These are phyloP conservation scores for Bathybates hornii DNA, from an alignment of 2,113 vertebrate species.

Conservation along the genomic window DNA sequence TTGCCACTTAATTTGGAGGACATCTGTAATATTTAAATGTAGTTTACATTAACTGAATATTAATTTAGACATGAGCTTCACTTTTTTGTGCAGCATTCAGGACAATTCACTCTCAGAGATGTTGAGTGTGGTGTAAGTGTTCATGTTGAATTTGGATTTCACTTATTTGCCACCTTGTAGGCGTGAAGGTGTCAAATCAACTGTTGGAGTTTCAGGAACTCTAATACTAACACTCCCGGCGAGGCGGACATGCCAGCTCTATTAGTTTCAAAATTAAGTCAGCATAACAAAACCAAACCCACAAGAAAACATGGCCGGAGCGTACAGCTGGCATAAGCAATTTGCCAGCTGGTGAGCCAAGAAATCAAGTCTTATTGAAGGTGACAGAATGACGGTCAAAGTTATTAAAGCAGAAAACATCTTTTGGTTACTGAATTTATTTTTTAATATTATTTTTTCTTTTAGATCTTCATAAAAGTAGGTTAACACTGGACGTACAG, in stretches of 20 bases:
- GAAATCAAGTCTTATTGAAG: not conserved
- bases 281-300: conserved; percentile 21
- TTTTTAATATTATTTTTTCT: not conserved
- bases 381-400: not conserved
- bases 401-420: not conserved
- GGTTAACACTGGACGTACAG: not conserved
- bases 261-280: conserved; percentile 24
- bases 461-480: not conserved
- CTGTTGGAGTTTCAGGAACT: not conserved
- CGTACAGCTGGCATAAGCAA: not conserved
- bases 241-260: not conserved
- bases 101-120: not conserved
- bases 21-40: not conserved
- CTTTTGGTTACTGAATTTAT: not conserved
- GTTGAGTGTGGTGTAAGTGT: not conserved
- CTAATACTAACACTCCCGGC: not conserved
- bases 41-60: not conserved
- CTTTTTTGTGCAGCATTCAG: not conserved
- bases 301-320: not conserved
- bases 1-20: not conserved
- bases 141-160: not conserved
- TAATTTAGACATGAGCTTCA: not conserved
- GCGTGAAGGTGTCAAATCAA: not conserved
- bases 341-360: not conserved
- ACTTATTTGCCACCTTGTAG: not conserved